Evolutionary conservation across 2,113 vertebrate species (phyloP).

Genomic region (Hippocampus comes): DNA sequence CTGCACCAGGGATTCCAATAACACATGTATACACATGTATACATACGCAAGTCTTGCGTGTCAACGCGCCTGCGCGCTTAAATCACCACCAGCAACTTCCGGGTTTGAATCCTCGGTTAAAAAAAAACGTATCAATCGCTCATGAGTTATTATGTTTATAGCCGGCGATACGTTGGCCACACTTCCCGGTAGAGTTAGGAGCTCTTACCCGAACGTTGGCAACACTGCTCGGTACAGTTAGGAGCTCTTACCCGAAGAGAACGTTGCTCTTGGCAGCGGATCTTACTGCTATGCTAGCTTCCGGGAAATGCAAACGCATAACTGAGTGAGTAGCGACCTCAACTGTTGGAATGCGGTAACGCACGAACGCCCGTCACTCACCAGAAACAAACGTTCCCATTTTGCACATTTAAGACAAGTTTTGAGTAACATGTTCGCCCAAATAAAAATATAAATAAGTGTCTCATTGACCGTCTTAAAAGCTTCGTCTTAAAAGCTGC

Average conservation of each 20-base stretch:
- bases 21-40: background rate
- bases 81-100: conserved; percentile 5
- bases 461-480: no score
- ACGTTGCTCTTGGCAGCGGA: background rate
- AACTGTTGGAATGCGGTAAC: background rate
- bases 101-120: background rate
- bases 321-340: conserved; percentile 22
- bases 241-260: conserved; percentile 13
- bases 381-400: background rate
- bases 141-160: background rate
- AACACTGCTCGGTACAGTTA: background rate
- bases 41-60: background rate
- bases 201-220: conserved; percentile 12
- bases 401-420: no score
- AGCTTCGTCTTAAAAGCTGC: no score
- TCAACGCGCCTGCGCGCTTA: background rate
- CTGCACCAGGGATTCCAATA: no score
- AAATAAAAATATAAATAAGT: no score
- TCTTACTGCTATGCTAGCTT: background rate
- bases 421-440: no score
- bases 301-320: conserved; percentile 44
- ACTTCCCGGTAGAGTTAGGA: background rate
- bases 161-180: background rate
- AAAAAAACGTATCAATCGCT: background rate
- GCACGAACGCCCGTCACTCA: background rate